Percentiles rank a stretch among this genome's conserved stretches.
phyloP scores from a whole-genome alignment of 2,888 invertebrate species.

The Metopia argyrocephala region DNA sequence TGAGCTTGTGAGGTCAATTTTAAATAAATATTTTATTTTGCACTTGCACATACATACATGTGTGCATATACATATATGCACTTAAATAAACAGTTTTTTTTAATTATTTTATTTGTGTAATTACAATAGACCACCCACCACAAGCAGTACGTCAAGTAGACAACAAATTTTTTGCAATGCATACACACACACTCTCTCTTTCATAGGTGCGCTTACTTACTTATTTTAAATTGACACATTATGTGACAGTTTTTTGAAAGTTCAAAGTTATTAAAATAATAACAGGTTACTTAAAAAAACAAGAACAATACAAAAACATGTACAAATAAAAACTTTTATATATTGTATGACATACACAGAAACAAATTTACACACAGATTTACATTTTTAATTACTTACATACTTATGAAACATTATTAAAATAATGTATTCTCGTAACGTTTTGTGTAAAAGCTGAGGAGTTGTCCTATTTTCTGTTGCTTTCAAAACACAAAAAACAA shows the following conservation, averaged over 20 bases:
- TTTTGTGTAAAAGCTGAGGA: background rate
- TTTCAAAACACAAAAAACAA: slow-evolving; percentile 44
- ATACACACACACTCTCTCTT: background rate
- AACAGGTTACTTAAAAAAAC: background rate
- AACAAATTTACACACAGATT: slow-evolving; percentile 8
- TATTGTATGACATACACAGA: background rate
- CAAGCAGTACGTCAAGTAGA: no score
- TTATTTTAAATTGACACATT: slow-evolving; percentile 26
- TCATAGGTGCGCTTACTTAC: background rate
- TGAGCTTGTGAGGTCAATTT: no score
- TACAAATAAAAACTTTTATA: no score
- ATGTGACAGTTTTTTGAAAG: background rate
- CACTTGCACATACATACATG: slow-evolving; percentile 28
- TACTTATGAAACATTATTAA: background rate
- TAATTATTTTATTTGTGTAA: no score
- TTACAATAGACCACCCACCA: no score
- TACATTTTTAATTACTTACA: slow-evolving; percentile 16
- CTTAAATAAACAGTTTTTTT: no score
- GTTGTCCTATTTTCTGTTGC: slow-evolving; percentile 10
- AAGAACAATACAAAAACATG: background rate
- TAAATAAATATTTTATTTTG: no score
- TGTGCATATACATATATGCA: no score
- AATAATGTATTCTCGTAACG: background rate
- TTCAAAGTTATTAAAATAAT: slow-evolving; percentile 22
- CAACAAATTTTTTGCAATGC: no score